Evolutionary conservation across 2,797 vertebrate species (phyloP).

Genomic region (Choloepus didactylus): DNA sequence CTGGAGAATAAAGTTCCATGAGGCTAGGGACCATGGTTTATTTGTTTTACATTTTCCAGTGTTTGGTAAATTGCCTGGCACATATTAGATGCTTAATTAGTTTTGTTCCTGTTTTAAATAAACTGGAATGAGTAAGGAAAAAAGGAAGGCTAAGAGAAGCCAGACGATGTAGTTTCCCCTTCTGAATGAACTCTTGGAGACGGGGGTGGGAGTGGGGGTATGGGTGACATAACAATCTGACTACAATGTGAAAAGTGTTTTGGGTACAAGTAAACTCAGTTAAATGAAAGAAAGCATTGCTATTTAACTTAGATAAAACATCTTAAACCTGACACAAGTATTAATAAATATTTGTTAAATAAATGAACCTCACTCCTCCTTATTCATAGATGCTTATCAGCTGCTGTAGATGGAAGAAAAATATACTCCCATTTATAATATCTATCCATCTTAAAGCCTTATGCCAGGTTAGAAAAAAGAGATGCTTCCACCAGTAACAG

Average conservation of each 20-base stretch:
- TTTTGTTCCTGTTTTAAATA: slow-evolving; percentile 49
- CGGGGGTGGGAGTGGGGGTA: background rate
- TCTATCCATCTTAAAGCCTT: background rate
- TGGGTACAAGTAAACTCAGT: background rate
- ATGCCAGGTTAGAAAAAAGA: background rate
- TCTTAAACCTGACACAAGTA: background rate
- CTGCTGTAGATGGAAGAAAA: background rate
- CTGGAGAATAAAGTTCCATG: background rate
- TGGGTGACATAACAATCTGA: background rate
- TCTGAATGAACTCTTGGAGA: background rate
- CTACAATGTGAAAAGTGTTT: background rate
- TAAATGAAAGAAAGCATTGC: background rate
- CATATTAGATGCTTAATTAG: background rate
- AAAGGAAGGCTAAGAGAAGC: background rate
- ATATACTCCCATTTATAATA: background rate
- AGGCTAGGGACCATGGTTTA: background rate
- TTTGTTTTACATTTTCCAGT: slow-evolving; percentile 24
- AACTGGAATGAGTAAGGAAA: background rate
- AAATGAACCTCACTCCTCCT: background rate
- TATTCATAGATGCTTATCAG: background rate
- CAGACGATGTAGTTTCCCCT: background rate
- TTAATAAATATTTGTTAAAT: slow-evolving; percentile 43
- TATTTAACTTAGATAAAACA: background rate
- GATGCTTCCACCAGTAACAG: background rate
- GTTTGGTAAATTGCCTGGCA: slow-evolving; percentile 8